Conservation (phyloP, 2,113 vertebrate genomes). For the Ictalurus furcatus region DNA sequence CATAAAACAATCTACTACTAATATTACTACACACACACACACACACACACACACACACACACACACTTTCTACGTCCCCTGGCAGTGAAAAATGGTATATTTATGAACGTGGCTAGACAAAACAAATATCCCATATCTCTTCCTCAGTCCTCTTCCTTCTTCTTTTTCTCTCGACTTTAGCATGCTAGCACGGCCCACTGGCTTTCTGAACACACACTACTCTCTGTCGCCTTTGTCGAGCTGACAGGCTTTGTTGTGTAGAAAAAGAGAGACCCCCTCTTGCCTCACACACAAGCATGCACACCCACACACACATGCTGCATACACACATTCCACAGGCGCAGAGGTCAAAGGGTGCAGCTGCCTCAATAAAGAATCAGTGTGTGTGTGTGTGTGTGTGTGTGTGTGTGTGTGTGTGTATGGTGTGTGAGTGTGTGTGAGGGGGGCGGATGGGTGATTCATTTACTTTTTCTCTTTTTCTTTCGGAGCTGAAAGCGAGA, state of each 20-base stretch:
- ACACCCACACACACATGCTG: constrained; percentile 45
- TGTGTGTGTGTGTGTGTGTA: constrained; percentile 43
- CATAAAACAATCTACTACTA: constrained; percentile 26
- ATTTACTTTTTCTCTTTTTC: constrained; percentile 68
- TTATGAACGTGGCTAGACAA: constrained; percentile 68
- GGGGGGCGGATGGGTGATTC: constrained; percentile 58
- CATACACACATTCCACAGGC: constrained; percentile 73
- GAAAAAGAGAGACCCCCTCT: constrained; percentile 66
- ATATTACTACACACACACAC: constrained; percentile 31
- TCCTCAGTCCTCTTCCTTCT: constrained; percentile 27
- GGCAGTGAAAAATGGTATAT: constrained; percentile 68
- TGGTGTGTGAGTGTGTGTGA: constrained; percentile 37
- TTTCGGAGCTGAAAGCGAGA: constrained; percentile 44
- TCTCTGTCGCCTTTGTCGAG: constrained; percentile 73
- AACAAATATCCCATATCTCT: constrained; percentile 66
- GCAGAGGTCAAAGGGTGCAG: constrained; percentile 78
- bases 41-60: constrained; percentile 45
- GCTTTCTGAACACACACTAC: constrained; percentile 74
- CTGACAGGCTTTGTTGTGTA: constrained; percentile 76
- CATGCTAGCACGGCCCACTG: constrained; percentile 75
- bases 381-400: constrained; percentile 45
- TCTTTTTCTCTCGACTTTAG: constrained; percentile 55
- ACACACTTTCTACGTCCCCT: constrained; percentile 67
- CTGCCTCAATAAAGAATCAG: constrained; percentile 73
- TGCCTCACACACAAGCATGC: constrained; percentile 36